Evolutionary conservation across 92 coral and sea anemone genomes (phyloP), one percentile per base, ranked within the genome.

Genomic region (Blastomussa wellsi): DNA sequence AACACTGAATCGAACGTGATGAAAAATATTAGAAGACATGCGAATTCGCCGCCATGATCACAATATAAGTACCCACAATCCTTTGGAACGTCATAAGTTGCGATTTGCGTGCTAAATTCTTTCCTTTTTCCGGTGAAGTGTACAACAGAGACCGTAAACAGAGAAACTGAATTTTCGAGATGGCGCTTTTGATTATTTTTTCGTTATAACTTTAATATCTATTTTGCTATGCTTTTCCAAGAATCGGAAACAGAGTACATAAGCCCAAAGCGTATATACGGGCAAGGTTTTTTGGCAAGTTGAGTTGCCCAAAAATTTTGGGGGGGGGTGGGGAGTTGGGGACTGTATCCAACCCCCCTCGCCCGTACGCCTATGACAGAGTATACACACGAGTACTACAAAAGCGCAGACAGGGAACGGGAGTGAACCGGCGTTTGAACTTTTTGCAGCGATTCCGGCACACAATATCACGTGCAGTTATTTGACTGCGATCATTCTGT

Each of bases 11-110:
- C 42, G 44, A 70, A 17, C 41, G 41, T 70, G 48, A 4, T 28
- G 44, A 16, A 35, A 4, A 32, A 17, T 16, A 70, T 20, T 5
- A 59, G 9, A 1, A 5, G 20, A 4, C 8, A 16, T 5, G 42
- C 42, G 26, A 69, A 70, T 37, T 70, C 74, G 74, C 74, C 74
- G 74, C 74, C 74, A 35, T 70, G 12, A 69, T 31, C 2, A 69
- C 5, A 33, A 70, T 37, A 69, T 26, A 7, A 39, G 26, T 70
- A 19, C 74, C 74, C 74, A 70, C 37, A 38, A 70, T 37, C 44
- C 74, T 12, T 33, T 38, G 48, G 13, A 48, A 35, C 26, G 12
- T 31, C 7, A 29, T 67, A 4, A 33, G 4, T 1, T 52, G 22
- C 59, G 59, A 17, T 17, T 52, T 52, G 53, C 53, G 53, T 49